A percentile compares a stretch with the other conserved stretches of the same genome.
Evolutionary conservation across 35 echinoderm and acorn worm genomes (phyloP).

Genomic region (Apostichopus californicus): DNA sequence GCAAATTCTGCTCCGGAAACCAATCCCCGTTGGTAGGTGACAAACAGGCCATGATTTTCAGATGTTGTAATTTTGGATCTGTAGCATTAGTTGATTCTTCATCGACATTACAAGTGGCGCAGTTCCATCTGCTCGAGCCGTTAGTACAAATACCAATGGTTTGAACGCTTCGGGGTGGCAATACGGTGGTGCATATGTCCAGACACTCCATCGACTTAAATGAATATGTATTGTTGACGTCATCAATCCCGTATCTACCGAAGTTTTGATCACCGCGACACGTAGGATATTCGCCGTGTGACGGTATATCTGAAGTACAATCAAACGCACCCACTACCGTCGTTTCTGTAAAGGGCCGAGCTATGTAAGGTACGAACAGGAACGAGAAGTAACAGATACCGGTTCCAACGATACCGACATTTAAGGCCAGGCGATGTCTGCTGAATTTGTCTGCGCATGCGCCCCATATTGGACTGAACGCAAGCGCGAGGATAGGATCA

Average conservation of each 20-base stretch:
- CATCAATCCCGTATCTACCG: background rate
- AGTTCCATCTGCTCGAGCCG: background rate
- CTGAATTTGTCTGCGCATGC: constrained; percentile 58
- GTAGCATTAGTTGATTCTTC: background rate
- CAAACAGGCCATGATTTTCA: background rate
- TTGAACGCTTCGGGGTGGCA: background rate
- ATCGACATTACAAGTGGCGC: background rate
- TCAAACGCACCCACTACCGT: background rate
- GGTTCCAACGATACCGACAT: constrained; percentile 25
- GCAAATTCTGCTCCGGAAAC: background rate
- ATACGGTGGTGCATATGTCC: background rate
- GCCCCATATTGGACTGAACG: constrained; percentile 66
- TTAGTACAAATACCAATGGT: background rate
- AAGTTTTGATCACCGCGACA: background rate
- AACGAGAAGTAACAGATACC: constrained; percentile 52
- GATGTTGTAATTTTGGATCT: background rate
- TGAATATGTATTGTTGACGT: background rate
- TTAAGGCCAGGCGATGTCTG: constrained; percentile 51
- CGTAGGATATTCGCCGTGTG: background rate
- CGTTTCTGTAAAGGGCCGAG: constrained; percentile 14
- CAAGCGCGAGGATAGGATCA: constrained; percentile 57
- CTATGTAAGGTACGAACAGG: constrained; percentile 58
- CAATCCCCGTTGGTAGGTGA: background rate
- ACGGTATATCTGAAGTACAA: background rate
- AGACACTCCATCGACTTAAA: background rate